Percentiles rank a stretch among this genome's conserved stretches.
Conservation (phyloP, 64 coral and sea anemone species). For the Porites lutea region DNA sequence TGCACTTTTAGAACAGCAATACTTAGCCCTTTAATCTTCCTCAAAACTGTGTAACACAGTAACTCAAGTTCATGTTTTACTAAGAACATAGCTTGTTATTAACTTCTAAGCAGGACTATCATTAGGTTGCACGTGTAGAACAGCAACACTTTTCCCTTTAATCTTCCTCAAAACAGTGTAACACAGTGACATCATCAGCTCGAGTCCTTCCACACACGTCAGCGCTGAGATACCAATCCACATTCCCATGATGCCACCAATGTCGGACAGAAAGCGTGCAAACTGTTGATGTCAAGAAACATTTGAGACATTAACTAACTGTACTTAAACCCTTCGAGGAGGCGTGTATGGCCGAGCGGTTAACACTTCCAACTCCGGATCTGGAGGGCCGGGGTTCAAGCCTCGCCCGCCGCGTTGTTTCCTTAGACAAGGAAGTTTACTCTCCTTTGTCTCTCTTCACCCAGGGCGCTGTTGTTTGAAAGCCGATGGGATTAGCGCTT, state of each 20-base stretch:
- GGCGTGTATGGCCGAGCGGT: too few relatives aligned
- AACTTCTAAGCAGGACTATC: neutral
- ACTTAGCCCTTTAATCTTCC: neutral
- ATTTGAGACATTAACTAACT: neutral
- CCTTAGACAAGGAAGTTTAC: too few relatives aligned
- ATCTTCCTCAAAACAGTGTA: neutral
- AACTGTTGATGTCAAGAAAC: slow-evolving; percentile 23
- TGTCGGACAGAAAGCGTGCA: slow-evolving; percentile 60
- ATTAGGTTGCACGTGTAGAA: neutral
- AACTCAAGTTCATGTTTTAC: too few relatives aligned
- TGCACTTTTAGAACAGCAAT: neutral
- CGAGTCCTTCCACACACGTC: slow-evolving; percentile 72
- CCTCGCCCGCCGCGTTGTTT: too few relatives aligned
- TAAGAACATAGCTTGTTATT: too few relatives aligned
- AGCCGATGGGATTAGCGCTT: too few relatives aligned
- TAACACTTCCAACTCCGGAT: too few relatives aligned
- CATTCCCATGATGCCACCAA: slow-evolving; percentile 79
- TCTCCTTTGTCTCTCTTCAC: too few relatives aligned
- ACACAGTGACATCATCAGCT: slow-evolving; percentile 34
- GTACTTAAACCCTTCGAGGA: too few relatives aligned
- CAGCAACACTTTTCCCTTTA: neutral
- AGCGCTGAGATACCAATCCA: slow-evolving; percentile 76
- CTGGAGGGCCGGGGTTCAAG: too few relatives aligned
- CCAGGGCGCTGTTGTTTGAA: too few relatives aligned
- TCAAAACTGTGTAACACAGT: neutral